Percentiles rank a stretch among this genome's conserved stretches.
phyloP scores from a whole-genome alignment of 2,888 invertebrate species.

The Drosophila neutralis region DNA sequence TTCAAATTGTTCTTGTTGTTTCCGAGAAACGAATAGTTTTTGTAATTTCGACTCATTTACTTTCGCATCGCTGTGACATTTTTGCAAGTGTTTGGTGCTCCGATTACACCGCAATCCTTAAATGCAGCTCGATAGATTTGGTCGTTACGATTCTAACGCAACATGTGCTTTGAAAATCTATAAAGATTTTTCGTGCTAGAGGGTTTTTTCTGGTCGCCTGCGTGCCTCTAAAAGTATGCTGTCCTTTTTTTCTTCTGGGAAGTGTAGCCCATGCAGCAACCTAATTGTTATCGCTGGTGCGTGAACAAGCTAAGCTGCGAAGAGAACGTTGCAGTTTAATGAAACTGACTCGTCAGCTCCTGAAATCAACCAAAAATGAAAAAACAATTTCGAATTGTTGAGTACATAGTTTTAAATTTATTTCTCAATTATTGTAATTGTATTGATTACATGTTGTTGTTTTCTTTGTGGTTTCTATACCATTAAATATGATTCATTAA shows the following conservation, averaged over 20 bases:
- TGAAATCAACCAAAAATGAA: not conserved
- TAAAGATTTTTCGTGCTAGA: not conserved
- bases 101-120: not conserved
- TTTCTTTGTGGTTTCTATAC: constrained; percentile 62
- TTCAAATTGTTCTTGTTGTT: not conserved
- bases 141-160: not conserved
- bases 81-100: not conserved
- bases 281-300: not conserved
- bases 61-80: not conserved
- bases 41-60: not conserved
- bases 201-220: not conserved
- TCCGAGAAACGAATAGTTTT: fast-evolving
- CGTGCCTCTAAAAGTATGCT: not conserved
- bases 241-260: fast-evolving
- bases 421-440: constrained; percentile 68
- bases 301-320: not conserved
- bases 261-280: not conserved
- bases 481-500: constrained; percentile 73
- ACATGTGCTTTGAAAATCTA: not conserved
- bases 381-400: constrained; percentile 35
- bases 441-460: constrained; percentile 70
- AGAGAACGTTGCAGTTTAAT: not conserved
- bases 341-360: not conserved
- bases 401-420: constrained; percentile 73
- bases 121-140: not conserved